Base-by-base conservation (phyloP, 2,113 vertebrate genomes). In the Pimephales promelas region DNA sequence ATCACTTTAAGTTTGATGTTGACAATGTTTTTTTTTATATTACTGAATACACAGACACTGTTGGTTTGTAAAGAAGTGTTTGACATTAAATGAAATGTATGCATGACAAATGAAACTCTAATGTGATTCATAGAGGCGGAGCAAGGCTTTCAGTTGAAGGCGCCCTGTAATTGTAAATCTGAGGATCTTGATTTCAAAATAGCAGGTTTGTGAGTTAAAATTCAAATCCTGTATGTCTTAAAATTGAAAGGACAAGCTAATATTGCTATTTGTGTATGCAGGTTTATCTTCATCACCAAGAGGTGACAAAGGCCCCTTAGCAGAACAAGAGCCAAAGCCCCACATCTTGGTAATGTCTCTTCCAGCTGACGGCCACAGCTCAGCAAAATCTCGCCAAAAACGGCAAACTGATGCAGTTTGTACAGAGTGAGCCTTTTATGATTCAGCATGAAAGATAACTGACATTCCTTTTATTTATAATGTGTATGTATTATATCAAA, bases 331-430 rank as follows among this genome's bases (percentile, higher is more conserved):
- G 0, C 0, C 0, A 56, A 90, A 88, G 0, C 96, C 96, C 6
- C 95, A 95, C 90, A 93, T 98, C 84, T 91, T 97, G 68, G 94
- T 96, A 83, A 97, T 95, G 94, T 96, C 96, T 79, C 96, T 94
- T 87, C 95, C 95, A 0, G 87, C 91, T 28, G 95, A 95, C 7
- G 87, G 90, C 61, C 93, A 90, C 52, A 92, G 88, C 82, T 87
- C 90, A 1, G 75, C 89, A 57, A 91, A 75, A 71, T 90, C 93
- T 0, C 93, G 96, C 59, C 91, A 79, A 3, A 96, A 94, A 82
- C 94, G 97, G 10, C 94, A 94, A 66, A 89, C 94, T 0, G 88
- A 84, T 16, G 90, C 88, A 1, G 88, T 85, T 83, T 95, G 94
- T 28, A 85, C 91, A 57, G 90, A 90, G 94, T 95, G 88, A 92